Conservation (phyloP, 2,888 invertebrate genomes). For the Antheraea yamamai region DNA sequence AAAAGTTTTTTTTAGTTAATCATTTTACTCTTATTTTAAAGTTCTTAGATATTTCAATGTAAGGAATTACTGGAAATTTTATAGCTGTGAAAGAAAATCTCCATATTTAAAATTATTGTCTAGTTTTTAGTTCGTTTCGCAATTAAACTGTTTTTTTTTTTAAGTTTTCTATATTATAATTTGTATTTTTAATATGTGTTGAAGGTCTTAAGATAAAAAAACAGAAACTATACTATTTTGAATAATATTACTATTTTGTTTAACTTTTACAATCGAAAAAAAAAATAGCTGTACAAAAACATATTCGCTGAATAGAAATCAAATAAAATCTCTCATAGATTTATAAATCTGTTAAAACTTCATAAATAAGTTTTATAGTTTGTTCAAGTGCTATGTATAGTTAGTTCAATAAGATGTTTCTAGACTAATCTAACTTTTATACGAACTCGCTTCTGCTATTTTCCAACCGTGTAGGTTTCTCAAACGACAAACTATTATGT, state of each 20-base stretch:
- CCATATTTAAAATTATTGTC: no score
- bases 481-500: not conserved
- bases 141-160: no score
- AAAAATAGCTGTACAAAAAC: not conserved
- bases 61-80: no score
- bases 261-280: not conserved
- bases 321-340: not conserved
- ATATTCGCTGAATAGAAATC: not conserved
- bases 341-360: constrained; percentile 3
- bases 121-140: no score
- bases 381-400: not conserved
- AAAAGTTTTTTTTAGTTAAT: no score
- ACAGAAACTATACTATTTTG: not conserved
- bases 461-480: not conserved
- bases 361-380: not conserved
- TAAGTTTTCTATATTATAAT: no score
- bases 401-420: not conserved
- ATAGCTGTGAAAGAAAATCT: no score
- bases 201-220: not conserved
- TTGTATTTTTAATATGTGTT: not conserved
- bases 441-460: not conserved
- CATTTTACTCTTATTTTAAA: no score
- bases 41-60: no score
- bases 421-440: constrained; percentile 6
- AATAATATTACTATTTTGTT: no score